Conservation (phyloP, 2,113 vertebrate species). For the Aythya baeri region DNA sequence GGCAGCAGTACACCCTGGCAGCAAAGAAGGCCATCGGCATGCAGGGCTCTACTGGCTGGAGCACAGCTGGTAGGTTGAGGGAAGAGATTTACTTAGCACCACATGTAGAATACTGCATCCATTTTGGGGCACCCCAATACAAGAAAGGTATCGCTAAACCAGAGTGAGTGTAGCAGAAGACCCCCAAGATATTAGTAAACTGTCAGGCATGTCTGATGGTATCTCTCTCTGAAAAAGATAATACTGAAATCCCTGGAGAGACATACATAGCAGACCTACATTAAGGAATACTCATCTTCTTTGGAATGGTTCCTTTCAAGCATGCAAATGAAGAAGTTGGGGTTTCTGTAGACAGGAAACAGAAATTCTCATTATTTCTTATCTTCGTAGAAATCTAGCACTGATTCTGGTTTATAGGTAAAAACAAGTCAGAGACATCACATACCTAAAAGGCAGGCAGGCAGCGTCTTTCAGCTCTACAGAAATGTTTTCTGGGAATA, state of each 20-base stretch:
- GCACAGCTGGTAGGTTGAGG: background rate
- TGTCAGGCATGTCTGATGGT: background rate
- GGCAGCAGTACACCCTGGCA: background rate
- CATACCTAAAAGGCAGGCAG: background rate
- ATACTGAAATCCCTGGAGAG: background rate
- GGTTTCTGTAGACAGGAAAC: background rate
- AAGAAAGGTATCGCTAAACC: background rate
- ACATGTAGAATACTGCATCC: background rate
- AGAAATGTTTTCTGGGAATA: background rate
- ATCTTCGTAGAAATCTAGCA: background rate
- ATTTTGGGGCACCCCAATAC: background rate
- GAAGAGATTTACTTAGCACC: background rate
- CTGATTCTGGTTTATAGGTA: background rate
- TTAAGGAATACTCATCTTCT: background rate
- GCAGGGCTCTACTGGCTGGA: background rate
- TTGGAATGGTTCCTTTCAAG: background rate
- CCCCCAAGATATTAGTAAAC: background rate
- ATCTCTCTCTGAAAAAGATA: background rate
- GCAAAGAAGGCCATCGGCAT: background rate
- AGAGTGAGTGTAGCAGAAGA: background rate
- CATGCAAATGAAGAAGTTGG: background rate
- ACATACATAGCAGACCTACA: background rate
- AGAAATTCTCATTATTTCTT: background rate
- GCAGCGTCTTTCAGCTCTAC: background rate
- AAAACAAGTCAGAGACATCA: background rate